Conservation (phyloP, 2,797 vertebrate genomes). For the Danio choprae region DNA sequence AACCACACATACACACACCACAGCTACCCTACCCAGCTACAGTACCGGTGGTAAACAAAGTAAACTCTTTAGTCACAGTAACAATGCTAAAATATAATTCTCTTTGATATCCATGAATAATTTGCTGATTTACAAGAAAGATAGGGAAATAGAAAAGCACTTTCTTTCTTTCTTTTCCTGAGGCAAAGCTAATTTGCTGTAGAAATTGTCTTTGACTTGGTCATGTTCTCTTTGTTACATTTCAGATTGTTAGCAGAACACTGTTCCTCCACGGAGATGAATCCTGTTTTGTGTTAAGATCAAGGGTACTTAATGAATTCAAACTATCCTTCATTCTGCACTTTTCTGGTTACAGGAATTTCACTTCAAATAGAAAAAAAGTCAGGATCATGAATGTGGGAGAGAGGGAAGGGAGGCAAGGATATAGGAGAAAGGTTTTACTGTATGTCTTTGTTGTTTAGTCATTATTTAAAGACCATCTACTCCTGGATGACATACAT, state of each 20-base stretch:
- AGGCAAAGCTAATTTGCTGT: constrained; percentile 52
- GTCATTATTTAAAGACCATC: not conserved
- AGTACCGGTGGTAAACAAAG: too few species aligned
- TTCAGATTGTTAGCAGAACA: constrained; percentile 54
- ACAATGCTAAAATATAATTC: too few species aligned
- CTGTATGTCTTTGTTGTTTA: not conserved
- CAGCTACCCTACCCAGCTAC: too few species aligned
- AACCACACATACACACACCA: too few species aligned
- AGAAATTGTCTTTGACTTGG: constrained; percentile 50
- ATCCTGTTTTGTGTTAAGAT: constrained; percentile 59
- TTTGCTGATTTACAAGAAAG: too few species aligned
- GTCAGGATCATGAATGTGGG: not conserved
- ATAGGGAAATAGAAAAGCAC: too few species aligned
- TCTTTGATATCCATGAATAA: too few species aligned
- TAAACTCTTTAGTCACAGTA: too few species aligned
- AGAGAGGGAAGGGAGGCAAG: not conserved
- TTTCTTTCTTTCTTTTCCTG: constrained; percentile 20
- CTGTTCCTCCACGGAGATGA: constrained; percentile 32
- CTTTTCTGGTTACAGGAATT: constrained; percentile 44
- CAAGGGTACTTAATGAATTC: constrained; percentile 51
- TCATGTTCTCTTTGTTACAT: constrained; percentile 53
- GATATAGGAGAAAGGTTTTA: not conserved
- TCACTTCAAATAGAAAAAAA: constrained; percentile 25
- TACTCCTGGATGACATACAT: not conserved
- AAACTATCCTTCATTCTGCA: constrained; percentile 50